phyloP scores from a whole-genome alignment of 2,797 vertebrate species.

The Myiothlypis chrysogaster region DNA sequence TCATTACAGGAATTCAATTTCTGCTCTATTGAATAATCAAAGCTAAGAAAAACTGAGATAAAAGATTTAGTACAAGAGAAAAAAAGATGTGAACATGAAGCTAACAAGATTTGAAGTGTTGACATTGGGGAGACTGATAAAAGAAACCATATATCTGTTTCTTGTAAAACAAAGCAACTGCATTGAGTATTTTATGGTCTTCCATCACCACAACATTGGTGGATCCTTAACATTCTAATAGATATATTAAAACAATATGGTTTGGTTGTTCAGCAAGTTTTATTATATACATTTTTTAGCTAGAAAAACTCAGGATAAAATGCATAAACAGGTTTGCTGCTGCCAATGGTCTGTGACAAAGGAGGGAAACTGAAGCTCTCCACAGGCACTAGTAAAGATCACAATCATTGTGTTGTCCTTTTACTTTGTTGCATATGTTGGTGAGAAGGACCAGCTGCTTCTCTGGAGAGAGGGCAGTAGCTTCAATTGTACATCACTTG shows the following conservation, averaged over 20 bases:
- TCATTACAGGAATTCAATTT: slow-evolving; percentile 1
- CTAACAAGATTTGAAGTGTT: background rate
- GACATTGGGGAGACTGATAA: background rate
- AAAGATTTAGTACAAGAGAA: background rate
- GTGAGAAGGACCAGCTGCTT: background rate
- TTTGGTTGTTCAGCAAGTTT: background rate
- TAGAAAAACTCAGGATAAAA: background rate
- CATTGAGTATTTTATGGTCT: background rate
- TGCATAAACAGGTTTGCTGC: background rate
- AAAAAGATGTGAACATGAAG: background rate
- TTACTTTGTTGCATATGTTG: background rate
- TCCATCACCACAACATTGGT: background rate
- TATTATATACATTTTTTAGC: background rate
- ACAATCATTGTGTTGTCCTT: background rate
- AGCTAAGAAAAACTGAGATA: background rate
- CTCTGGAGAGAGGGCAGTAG: background rate
- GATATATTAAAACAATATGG: background rate
- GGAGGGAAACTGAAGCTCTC: background rate
- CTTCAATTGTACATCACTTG: background rate
- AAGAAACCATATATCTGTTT: background rate
- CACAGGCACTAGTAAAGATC: background rate
- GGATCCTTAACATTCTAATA: background rate
- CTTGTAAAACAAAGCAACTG: background rate
- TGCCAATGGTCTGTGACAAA: background rate
- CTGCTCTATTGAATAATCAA: slow-evolving; percentile 6